Base-by-base conservation (phyloP, 2,113 vertebrate genomes). In the Penelope pileata region DNA sequence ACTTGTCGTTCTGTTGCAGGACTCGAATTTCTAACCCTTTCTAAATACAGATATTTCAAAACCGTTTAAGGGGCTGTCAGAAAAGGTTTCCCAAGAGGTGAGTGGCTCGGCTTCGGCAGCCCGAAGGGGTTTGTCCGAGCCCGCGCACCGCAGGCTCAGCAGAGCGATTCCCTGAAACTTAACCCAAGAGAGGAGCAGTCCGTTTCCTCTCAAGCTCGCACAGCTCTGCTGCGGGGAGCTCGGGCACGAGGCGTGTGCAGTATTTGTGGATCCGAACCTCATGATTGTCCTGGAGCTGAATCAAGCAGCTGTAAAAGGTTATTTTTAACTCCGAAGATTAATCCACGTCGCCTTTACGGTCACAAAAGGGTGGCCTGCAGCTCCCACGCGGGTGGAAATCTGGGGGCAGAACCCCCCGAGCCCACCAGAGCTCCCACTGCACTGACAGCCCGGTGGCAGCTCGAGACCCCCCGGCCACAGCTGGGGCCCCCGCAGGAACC, bases 291-390 rank as follows among this genome's bases (percentile, higher is more conserved):
- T 87, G 90, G 91, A 92, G 79, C 83, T 64, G 91, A 95, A 86
- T 88, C 88, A 93, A 95, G 79, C 94, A 96, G 96, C 96, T 97
- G 92, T 85, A 87, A 95, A 89, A 26, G 5, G 67, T 63, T 96
- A 97, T 97, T 97, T 97, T 97, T 97, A 97, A 96, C 86, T 73
- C 84, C 87, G 93, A 94, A 97, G 95, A 95, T 34, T 40, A 97
- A 92, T 86, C 93, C 63, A 30, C 32, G 29, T 79, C 64, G 12
- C 80, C 72, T 63, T 80, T 66, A 85, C 70, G 51, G 91, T 72
- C 84, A 83, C 80, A 80, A 83, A 89, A 78, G 88, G 68, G 60
- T 18, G 22, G 82, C 48, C 56, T 85, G 17, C 14, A 51, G 54
- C 78, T 91, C 82, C 53, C 42, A 92, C 53, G 11, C 18, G n/a